These are phyloP conservation scores for Ancistrus triradiatus DNA, from an alignment of 2,113 vertebrate species.

Conservation along the genomic window DNA sequence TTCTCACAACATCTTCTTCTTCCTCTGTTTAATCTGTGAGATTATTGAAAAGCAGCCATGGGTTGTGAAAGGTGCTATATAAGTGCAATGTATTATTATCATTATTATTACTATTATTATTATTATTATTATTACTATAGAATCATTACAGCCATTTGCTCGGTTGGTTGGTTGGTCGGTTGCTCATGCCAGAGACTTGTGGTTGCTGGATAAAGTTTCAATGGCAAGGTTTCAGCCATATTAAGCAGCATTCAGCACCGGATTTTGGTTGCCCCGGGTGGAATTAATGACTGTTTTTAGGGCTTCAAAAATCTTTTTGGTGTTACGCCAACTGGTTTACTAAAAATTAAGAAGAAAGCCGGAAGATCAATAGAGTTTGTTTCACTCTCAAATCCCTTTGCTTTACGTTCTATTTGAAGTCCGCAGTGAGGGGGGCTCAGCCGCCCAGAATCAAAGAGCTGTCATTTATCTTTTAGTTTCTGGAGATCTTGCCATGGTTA, in stretches of 20 bases:
- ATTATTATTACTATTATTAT: too few species aligned
- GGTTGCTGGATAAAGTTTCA: conserved; percentile 46
- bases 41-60: too few species aligned
- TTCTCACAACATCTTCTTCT: too few species aligned
- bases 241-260: conserved; percentile 58
- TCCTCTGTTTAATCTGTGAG: too few species aligned
- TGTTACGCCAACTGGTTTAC: conserved; percentile 66
- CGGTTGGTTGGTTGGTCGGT: too few species aligned
- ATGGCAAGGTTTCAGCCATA: conserved; percentile 48
- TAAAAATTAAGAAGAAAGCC: conserved; percentile 71
- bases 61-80: too few species aligned
- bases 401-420: conserved; percentile 73
- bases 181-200: neutral
- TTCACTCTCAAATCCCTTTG: conserved; percentile 65
- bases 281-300: conserved; percentile 66
- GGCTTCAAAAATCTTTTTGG: conserved; percentile 62
- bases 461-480: conserved; percentile 56
- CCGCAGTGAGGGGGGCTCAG: conserved; percentile 57
- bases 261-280: conserved; percentile 59
- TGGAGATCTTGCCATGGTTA: conserved; percentile 57
- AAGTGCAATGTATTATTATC: too few species aligned
- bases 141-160: too few species aligned
- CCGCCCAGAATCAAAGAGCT: conserved; percentile 66
- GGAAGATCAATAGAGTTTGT: conserved; percentile 63
- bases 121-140: too few species aligned